Percentiles rank a stretch among this genome's conserved stretches.
phyloP scores from a whole-genome alignment of 1,140 invertebrate genomes.

The Caerostris extrusa region DNA sequence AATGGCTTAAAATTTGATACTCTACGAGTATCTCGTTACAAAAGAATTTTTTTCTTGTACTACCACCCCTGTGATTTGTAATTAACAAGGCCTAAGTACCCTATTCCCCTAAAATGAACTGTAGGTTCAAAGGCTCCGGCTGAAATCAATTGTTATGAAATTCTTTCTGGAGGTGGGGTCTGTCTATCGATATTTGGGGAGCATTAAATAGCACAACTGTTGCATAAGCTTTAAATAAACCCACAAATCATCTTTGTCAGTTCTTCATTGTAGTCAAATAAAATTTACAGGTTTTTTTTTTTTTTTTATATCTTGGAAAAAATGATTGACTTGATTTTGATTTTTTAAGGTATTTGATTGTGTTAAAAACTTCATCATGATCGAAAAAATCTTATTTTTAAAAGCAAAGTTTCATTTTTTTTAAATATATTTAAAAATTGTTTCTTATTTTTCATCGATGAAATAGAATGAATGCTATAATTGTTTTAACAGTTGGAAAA shows the following conservation, averaged over 20 bases:
- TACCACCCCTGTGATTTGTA: slow-evolving; percentile 37
- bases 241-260: not conserved
- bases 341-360: not conserved
- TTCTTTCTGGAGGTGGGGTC: slow-evolving; percentile 16
- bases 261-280: not conserved
- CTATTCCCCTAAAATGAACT: slow-evolving; percentile 48
- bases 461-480: too few species aligned
- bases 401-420: too few species aligned
- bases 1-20: not conserved
- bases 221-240: not conserved
- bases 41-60: slow-evolving; percentile 19
- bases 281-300: not conserved
- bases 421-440: too few species aligned
- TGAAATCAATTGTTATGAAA: slow-evolving; percentile 64
- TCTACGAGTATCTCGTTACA: not conserved
- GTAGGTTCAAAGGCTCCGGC: slow-evolving; percentile 68
- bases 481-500: too few species aligned
- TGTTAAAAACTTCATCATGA: not conserved
- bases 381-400: too few species aligned
- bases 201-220: not conserved
- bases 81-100: slow-evolving; percentile 60
- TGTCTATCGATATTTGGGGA: not conserved
- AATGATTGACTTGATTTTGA: too few species aligned
- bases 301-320: too few species aligned
- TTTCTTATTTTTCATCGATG: too few species aligned